These are phyloP conservation scores for Esox niger DNA, from an alignment of 2,113 vertebrate genomes.

Conservation along the genomic window DNA sequence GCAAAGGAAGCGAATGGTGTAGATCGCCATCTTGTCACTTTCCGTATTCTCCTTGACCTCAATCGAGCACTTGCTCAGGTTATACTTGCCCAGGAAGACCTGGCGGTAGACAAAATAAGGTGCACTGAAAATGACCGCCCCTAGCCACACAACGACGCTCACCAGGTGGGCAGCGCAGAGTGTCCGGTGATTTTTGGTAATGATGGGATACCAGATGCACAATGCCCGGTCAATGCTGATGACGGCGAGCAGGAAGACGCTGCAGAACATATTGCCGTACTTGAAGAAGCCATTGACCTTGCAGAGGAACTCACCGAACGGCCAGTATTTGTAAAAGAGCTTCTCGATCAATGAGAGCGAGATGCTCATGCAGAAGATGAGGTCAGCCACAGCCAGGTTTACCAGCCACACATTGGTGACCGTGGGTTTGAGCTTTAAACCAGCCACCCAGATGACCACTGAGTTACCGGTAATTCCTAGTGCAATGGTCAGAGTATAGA, in stretches of 20 bases:
- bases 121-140: constrained; percentile 50
- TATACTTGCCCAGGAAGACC: constrained; percentile 37
- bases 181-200: constrained; percentile 55
- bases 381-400: constrained; percentile 71
- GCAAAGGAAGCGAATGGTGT: constrained; percentile 67
- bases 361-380: constrained; percentile 71
- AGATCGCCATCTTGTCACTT: constrained; percentile 11
- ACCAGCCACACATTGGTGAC: constrained; percentile 74
- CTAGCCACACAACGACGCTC: constrained; percentile 52
- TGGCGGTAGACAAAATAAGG: constrained; percentile 65
- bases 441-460: constrained; percentile 72
- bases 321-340: constrained; percentile 68
- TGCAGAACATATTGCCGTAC: constrained; percentile 77
- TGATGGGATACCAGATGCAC: constrained; percentile 67
- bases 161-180: constrained; percentile 42
- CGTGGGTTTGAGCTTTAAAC: constrained; percentile 59
- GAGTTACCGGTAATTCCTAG: constrained; percentile 68
- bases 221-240: constrained; percentile 77
- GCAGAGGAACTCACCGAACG: constrained; percentile 71
- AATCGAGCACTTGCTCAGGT: constrained; percentile 60
- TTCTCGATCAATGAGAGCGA: constrained; percentile 64
- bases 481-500: constrained; percentile 69
- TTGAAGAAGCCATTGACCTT: constrained; percentile 76
- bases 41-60: constrained; percentile 37
- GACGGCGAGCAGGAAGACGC: constrained; percentile 72